Evolutionary conservation across 1,140 invertebrate species (phyloP).

Genomic region (Asobara japonica): DNA sequence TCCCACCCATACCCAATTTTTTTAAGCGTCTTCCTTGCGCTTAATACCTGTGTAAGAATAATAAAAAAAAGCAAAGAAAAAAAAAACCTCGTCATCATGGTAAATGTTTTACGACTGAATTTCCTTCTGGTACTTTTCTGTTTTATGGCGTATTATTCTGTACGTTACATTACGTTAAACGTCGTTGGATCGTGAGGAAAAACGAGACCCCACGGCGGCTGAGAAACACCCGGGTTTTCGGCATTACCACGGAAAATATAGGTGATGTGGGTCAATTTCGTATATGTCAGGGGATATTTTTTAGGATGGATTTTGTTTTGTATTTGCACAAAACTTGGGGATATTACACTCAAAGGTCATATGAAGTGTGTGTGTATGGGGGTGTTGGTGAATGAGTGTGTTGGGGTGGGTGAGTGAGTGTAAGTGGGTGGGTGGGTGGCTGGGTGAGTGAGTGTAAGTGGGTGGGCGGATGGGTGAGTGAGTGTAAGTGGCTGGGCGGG

Average conservation of each 20-base stretch:
- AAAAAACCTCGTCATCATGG: background rate
- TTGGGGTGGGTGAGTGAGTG: too few species aligned
- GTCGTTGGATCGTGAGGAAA: conserved; percentile 17
- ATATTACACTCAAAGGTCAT: too few species aligned
- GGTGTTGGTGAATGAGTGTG: too few species aligned
- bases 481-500: too few species aligned
- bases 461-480: too few species aligned
- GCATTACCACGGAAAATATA: background rate
- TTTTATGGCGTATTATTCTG: background rate
- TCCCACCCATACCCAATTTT: background rate
- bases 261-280: background rate
- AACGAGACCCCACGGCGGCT: conserved; percentile 4
- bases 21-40: background rate
- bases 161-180: background rate
- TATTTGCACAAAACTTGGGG: too few species aligned
- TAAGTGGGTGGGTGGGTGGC: too few species aligned
- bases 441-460: too few species aligned
- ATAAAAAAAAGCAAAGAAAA: background rate
- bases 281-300: background rate
- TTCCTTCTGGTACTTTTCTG: background rate
- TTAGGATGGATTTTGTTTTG: too few species aligned
- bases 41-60: background rate
- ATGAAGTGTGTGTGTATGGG: too few species aligned
- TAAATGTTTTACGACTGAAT: background rate
- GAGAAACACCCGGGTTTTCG: background rate